Base-by-base conservation (phyloP, 2,888 invertebrate species). In the Erpobdella octoculata region DNA sequence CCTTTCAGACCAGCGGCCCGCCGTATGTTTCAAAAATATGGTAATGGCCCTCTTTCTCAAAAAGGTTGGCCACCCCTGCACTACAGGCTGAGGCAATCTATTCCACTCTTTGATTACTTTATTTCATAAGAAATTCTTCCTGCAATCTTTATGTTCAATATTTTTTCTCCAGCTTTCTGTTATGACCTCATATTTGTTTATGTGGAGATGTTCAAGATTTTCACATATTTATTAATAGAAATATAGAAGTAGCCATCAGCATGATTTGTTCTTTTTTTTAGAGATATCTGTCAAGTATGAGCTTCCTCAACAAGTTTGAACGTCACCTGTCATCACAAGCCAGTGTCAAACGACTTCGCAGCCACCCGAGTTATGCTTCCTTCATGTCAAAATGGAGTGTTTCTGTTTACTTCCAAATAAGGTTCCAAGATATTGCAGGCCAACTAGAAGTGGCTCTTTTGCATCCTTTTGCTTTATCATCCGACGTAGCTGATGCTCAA, bases 351-450 rank as follows among this genome's bases (percentile, higher is more conserved):
- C 79, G 87, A 33, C 86, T 92, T 71, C 86, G 88, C 75, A 84
- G 86, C 70, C 89, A 91, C 79, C 83, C 87, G 1, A 89, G 90
- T 75, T 92, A 90, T 79, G 88, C 88, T 78, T 88, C 87, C 75
- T 92, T 93, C 80, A 87, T 91, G 77, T 88, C 88, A 76, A 89
- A 91, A 77, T 96, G 94, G 91, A 95, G 94, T 84, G 86, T 95
- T 68, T 91, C 93, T 15, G 93, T 96, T n/a, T 96, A 96, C 84
- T 95, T 92, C 83, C 94, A 95, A 85, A 91, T 93, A 77, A 87
- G 87, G 86, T 86, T 93, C 85, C 94, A 94, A 86, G 92, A 93
- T 85, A 91, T 95, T 80, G 92, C 91, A 70, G 90, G 90, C 76
- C 85, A 83, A 53, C 83, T 88, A 75, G 88, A 88, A 80, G 82